Conservation (phyloP, 2,888 invertebrate species). For the Megaustenia siamemsis region DNA sequence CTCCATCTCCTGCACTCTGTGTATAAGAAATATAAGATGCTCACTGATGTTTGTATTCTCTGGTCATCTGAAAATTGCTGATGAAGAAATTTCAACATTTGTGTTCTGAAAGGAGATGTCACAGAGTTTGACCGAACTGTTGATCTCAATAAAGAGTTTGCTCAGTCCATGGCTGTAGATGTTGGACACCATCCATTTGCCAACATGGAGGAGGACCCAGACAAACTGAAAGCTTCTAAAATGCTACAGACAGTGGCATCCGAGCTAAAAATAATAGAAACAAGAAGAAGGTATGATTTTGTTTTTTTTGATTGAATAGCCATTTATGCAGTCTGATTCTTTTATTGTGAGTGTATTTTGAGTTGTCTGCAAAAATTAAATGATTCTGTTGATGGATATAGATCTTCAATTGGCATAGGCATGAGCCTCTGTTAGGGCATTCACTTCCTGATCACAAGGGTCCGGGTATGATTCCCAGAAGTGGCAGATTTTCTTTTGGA, state of each 20-base stretch:
- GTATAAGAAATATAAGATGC: too few relatives aligned
- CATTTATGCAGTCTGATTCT: too few relatives aligned
- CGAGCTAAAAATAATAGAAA: constrained; percentile 63
- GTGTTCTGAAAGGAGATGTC: constrained; percentile 30
- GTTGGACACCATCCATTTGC: constrained; percentile 89
- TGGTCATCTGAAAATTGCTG: background rate
- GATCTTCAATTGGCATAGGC: too few relatives aligned
- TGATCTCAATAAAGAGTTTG: constrained; percentile 84
- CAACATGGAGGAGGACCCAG: constrained; percentile 91
- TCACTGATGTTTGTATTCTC: background rate
- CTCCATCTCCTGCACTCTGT: too few relatives aligned
- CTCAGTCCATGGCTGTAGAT: constrained; percentile 82
- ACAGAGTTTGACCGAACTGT: constrained; percentile 80
- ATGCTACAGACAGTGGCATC: constrained; percentile 42
- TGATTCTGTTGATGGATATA: too few relatives aligned
- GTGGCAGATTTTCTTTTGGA: too few relatives aligned
- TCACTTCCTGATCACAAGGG: too few relatives aligned
- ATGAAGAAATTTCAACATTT: background rate
- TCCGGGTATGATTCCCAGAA: too few relatives aligned
- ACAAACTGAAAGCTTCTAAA: constrained; percentile 78
- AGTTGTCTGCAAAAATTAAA: too few relatives aligned
- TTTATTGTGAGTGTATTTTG: too few relatives aligned
- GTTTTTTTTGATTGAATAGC: background rate
- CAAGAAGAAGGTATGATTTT: constrained; percentile 61
- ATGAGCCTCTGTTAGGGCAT: too few relatives aligned